Evolutionary conservation across 2,797 vertebrate genomes (phyloP), one percentile per base, ranked within the genome.

Genomic region (Discoglossus pictus): DNA sequence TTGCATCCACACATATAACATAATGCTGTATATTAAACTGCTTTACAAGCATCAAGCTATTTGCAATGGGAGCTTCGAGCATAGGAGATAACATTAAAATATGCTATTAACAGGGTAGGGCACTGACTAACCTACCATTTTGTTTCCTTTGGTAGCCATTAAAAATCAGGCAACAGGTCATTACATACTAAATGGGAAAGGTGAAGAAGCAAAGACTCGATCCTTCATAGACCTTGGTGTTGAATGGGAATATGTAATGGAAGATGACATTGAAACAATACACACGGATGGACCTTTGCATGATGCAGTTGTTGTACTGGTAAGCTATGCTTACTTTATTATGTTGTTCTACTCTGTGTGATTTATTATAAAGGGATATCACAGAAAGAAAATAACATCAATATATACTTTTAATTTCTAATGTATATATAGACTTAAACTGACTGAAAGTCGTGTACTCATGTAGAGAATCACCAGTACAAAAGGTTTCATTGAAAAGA

Each of bases 131-230:
- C 43, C 46, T n/a, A n/a, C n/a, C n/a, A n/a, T 77, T 61, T 79
- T 65, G 0, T 48, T 76, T 73, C 46, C 85, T 88, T 27, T 83
- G 97, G 24, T 64, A 71, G 97, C 97, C 2, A 90, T 98, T 80
- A 99, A 98, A 90, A 98, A 97, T 84, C 97, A 99, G 78, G 96
- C 93, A 0, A 99, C 97, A 0, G 97, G 97, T 21, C 96, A 98
- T 79, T 99, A 98, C 64, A 92, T 99, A 48, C 90, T 99, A 65
- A 99, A 98, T 0, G 93, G 94, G 20, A 98, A 94, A 81, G 93
- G 93, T 43, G 96, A 97, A 48, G 93, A 94, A 58, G 81, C 89
- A 16, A 89, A 83, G 70, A 92, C 95, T 12, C 85, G 86, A 6
- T 94, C 85, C 59, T 99, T 98, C 86, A 97, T 98, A 4, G 95